A percentile compares a stretch with the other conserved stretches of the same genome.
phyloP scores from a whole-genome alignment of 2,797 vertebrate genomes.

The Pipistrellus pipistrellus region DNA sequence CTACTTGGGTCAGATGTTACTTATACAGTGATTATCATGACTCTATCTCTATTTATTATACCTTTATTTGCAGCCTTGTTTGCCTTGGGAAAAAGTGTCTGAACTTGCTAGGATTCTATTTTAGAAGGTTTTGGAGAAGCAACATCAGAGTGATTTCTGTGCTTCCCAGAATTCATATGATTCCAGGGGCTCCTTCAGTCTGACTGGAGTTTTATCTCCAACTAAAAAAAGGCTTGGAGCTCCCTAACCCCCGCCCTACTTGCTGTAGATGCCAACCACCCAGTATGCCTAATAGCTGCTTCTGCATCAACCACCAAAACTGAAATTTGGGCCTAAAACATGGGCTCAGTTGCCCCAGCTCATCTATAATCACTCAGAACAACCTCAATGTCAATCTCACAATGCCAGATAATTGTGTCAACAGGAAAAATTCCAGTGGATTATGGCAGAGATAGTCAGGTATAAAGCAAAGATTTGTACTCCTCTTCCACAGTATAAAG shows the following conservation, averaged over 20 bases:
- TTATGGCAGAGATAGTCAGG: not conserved
- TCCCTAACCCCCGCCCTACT: not conserved
- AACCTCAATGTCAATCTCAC: not conserved
- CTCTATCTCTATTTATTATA: conserved; percentile 45
- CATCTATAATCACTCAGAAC: not conserved
- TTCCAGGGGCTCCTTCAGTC: not conserved
- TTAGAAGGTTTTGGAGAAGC: conserved; percentile 37
- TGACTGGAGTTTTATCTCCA: not conserved
- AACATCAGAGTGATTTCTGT: not conserved
- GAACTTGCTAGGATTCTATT: conserved; percentile 51
- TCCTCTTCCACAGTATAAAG: not conserved
- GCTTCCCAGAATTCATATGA: not conserved
- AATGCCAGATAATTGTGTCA: conserved; percentile 26
- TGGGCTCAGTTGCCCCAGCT: not conserved
- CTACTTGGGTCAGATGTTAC: not conserved
- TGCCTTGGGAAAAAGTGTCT: not conserved
- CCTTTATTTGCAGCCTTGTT: conserved; percentile 5
- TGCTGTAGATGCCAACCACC: not conserved
- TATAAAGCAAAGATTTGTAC: not conserved
- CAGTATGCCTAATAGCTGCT: not conserved
- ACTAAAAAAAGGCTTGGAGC: not conserved
- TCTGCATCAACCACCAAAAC: conserved; percentile 29
- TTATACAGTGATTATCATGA: not conserved
- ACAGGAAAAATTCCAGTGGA: not conserved
- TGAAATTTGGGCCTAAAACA: not conserved